phyloP scores from a whole-genome alignment of 2,888 invertebrate genomes.

The Cynaeus angustus region DNA sequence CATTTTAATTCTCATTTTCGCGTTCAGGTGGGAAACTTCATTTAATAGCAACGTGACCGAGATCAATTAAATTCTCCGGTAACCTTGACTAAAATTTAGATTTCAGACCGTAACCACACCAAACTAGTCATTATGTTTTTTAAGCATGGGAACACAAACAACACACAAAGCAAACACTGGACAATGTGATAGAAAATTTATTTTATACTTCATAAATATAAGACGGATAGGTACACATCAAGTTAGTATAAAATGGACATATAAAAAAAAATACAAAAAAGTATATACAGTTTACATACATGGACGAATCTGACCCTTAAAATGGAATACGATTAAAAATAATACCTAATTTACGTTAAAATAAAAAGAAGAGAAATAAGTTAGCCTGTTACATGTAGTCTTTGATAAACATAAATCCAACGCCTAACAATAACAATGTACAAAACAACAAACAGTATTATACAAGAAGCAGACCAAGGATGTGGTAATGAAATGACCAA shows the following conservation, averaged over 20 bases:
- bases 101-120: slow-evolving; percentile 6
- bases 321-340: background rate
- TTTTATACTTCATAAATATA: slow-evolving; percentile 33
- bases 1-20: slow-evolving; percentile 15
- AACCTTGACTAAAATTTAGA: slow-evolving; percentile 31
- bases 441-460: slow-evolving; percentile 49
- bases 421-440: slow-evolving; percentile 51
- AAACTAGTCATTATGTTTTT: slow-evolving; percentile 17
- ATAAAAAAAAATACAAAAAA: slow-evolving; percentile 28
- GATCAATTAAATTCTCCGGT: slow-evolving; percentile 17
- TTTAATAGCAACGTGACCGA: background rate
- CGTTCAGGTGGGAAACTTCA: background rate
- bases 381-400: slow-evolving; percentile 28
- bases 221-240: slow-evolving; percentile 24
- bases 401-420: slow-evolving; percentile 42
- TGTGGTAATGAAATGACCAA: slow-evolving; percentile 50
- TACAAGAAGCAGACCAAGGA: slow-evolving; percentile 53
- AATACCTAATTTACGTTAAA: slow-evolving; percentile 8
- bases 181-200: slow-evolving; percentile 37
- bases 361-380: slow-evolving; percentile 24
- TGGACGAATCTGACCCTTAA: slow-evolving; percentile 31
- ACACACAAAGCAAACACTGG: slow-evolving; percentile 37
- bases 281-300: slow-evolving; percentile 35
- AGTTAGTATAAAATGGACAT: slow-evolving; percentile 26
- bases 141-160: slow-evolving; percentile 14